These are phyloP conservation scores for Uropetala carovei DNA, from an alignment of 2,888 invertebrate species.

Conservation along the genomic window DNA sequence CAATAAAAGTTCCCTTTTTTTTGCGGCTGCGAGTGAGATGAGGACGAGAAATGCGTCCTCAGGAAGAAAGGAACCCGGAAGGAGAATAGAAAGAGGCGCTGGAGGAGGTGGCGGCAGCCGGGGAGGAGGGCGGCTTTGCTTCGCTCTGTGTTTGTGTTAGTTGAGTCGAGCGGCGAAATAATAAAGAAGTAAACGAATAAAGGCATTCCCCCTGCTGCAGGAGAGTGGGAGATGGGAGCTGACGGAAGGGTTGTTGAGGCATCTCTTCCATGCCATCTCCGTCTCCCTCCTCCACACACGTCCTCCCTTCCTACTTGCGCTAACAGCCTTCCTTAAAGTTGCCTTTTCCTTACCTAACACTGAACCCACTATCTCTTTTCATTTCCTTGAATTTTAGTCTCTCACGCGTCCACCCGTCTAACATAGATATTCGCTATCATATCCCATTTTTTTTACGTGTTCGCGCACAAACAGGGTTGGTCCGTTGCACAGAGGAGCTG, in stretches of 20 bases:
- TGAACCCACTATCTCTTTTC: background rate
- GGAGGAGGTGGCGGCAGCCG: background rate
- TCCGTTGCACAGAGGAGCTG: too few species aligned
- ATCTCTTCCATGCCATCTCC: background rate
- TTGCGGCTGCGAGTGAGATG: background rate
- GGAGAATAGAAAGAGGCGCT: background rate
- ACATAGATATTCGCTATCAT: background rate
- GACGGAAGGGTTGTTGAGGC: conserved; percentile 16
- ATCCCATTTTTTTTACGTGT: too few species aligned
- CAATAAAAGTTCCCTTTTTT: conserved; percentile 17
- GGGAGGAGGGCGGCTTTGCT: background rate
- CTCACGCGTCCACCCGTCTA: background rate
- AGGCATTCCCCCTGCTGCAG: background rate
- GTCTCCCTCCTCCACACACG: background rate
- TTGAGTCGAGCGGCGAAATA: conserved; percentile 12
- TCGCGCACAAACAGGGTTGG: too few species aligned
- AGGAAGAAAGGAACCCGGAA: conserved; percentile 46
- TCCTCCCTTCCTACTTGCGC: background rate
- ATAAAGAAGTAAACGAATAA: background rate
- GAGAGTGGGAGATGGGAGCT: background rate
- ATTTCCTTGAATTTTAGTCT: too few species aligned
- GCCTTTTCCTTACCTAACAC: background rate
- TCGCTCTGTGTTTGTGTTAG: background rate
- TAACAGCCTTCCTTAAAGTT: background rate
- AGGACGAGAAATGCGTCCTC: background rate